These are phyloP conservation scores for Australoheros scitulus DNA, from an alignment of 2,113 vertebrate species.

Conservation along the genomic window DNA sequence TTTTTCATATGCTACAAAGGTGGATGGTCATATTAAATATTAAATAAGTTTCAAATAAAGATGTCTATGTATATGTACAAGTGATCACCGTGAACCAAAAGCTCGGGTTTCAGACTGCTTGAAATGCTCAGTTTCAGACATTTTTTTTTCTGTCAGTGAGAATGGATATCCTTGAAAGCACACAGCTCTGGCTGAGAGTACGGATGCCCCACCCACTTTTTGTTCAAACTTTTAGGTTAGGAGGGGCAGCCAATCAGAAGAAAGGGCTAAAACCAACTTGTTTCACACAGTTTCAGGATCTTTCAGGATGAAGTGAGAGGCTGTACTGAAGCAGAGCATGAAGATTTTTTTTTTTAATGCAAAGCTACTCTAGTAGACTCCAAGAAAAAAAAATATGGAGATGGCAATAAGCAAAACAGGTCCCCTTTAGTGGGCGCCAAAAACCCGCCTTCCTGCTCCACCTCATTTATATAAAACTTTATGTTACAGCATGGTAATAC, in stretches of 20 bases:
- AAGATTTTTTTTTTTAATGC: rapidly evolving
- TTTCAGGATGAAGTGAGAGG: background rate
- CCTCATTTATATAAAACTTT: background rate
- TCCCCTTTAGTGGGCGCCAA: background rate
- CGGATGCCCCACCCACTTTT: background rate
- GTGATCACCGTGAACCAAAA: background rate
- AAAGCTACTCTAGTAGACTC: too few species aligned
- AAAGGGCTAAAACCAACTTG: background rate
- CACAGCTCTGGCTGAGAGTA: background rate
- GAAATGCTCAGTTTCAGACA: background rate
- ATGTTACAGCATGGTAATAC: background rate
- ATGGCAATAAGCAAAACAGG: too few species aligned
- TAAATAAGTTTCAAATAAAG: background rate
- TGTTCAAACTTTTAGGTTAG: background rate
- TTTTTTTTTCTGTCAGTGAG: background rate
- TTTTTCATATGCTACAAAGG: background rate
- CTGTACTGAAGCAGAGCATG: background rate
- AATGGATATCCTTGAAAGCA: background rate
- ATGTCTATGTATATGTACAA: background rate
- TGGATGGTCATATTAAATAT: background rate
- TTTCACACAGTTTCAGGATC: background rate
- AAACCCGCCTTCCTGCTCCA: background rate
- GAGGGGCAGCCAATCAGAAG: background rate
- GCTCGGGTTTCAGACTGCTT: background rate
- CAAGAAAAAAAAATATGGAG: too few species aligned